Evolutionary conservation across 2,888 invertebrate species (phyloP), one percentile per base, ranked within the genome.

Genomic region (Enoplolaimus lenunculus): DNA sequence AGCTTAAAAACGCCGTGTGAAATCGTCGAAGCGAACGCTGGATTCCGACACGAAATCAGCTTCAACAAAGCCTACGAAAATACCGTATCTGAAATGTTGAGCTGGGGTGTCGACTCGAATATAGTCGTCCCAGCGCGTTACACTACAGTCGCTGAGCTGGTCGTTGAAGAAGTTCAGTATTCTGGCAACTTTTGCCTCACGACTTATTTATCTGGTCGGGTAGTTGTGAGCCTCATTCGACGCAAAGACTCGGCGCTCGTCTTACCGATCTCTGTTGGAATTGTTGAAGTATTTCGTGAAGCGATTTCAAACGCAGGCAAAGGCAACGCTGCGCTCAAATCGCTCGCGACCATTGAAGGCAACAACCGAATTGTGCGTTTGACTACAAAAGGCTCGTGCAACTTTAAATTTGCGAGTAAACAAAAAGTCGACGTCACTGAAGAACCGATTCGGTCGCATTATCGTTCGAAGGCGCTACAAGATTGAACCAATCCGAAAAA

Each of bases 51-150:
- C 70, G 82, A 82, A 73, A 76, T 79, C 73, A 77, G 78, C 60
- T 77, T 82, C 73, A 80, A 78, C 71, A 78, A 78, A 57, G 75
- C 77, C 33, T 77, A 75, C 45, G 81, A 81, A 62, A 80, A 81
- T 74, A 77, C 75, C 33, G 77, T 80, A 68, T 75, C 76, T 69
- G 81, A 83, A 73, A 76, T 78, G 60, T 77, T 84, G 70, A 79
- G 81, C 1, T 84, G 84, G 84, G 80, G 81, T n/a, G 83, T 84
- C 1, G 82, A 84, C 75, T 82, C 77, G 67, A 80, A 78, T 71
- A 81, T 84, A 34, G 76, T 78, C 70, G 83, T 83, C 0, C 82
- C 81, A 7, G 73, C 77, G 7, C 75, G 76, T 28, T 77, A 77
- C 68, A 74, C 76, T 70, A 82, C 82, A 1, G 81, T 80, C 30